Evolutionary conservation across 2,888 invertebrate genomes (phyloP).

Genomic region (Yponomeuta evonymella): DNA sequence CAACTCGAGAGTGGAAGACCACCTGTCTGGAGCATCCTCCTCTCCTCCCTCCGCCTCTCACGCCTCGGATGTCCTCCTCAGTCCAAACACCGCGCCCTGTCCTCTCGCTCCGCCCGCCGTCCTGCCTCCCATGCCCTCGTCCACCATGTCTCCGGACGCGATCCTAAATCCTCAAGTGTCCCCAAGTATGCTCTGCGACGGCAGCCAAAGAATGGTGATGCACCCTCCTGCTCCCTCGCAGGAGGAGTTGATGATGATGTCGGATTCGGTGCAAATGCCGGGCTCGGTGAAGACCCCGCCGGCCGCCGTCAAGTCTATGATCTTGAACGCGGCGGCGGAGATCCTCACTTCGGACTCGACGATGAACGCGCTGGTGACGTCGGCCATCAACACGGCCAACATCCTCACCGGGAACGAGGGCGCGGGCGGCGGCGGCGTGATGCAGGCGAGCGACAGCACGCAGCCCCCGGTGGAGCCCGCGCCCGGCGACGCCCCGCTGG

Average conservation of each 20-base stretch:
- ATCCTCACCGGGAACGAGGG: constrained; percentile 54
- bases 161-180: constrained; percentile 79
- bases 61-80: constrained; percentile 57
- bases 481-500: constrained; percentile 52
- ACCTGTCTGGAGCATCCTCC: constrained; percentile 26
- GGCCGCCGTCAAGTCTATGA: constrained; percentile 83
- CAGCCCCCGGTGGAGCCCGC: constrained; percentile 49
- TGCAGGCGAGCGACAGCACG: constrained; percentile 28
- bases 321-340: constrained; percentile 84
- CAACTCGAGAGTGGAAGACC: constrained; percentile 71
- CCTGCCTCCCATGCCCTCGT: constrained; percentile 24
- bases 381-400: constrained; percentile 69
- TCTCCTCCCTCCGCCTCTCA: constrained; percentile 43
- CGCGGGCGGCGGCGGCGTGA: constrained; percentile 26
- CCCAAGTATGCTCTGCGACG: constrained; percentile 73
- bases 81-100: constrained; percentile 30
- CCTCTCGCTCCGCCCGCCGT: constrained; percentile 33
- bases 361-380: constrained; percentile 75
- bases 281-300: constrained; percentile 73
- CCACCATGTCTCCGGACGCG: constrained; percentile 63
- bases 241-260: constrained; percentile 58
- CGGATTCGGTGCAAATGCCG: constrained; percentile 41
- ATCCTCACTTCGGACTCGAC: constrained; percentile 79
- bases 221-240: constrained; percentile 18
- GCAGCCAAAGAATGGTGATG: constrained; percentile 24